phyloP scores from a whole-genome alignment of 2,888 invertebrate species.

The Sarcophaga carnaria region DNA sequence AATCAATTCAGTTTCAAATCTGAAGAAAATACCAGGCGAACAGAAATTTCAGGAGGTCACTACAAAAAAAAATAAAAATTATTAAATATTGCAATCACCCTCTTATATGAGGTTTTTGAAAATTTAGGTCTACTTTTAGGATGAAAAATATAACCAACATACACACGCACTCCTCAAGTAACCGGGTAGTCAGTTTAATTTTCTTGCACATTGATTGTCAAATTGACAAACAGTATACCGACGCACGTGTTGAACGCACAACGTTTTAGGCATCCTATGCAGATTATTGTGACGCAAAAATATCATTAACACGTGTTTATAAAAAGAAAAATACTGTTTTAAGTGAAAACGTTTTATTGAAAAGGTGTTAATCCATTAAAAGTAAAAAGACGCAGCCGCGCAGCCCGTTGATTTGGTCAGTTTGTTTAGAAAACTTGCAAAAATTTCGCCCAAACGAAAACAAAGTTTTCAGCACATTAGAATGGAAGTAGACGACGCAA shows the following conservation, averaged over 20 bases:
- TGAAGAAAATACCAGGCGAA: no score
- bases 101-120: no score
- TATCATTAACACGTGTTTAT: not conserved
- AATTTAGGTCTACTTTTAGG: no score
- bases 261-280: not conserved
- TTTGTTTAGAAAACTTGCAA: slow-evolving; percentile 68
- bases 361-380: not conserved
- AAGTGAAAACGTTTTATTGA: slow-evolving; percentile 5
- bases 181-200: no score
- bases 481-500: slow-evolving; percentile 76
- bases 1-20: no score
- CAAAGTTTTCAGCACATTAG: slow-evolving; percentile 75
- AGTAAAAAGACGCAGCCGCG: not conserved
- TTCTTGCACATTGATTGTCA: not conserved
- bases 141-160: no score
- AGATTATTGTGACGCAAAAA: no score
- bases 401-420: slow-evolving; percentile 17
- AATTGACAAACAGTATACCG: slow-evolving; percentile 60
- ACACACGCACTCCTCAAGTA: no score
- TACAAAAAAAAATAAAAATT: no score
- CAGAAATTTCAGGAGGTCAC: no score
- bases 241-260: slow-evolving; percentile 61
- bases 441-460: slow-evolving; percentile 76
- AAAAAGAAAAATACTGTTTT: not conserved
- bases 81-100: no score